Conservation (phyloP, 2,888 invertebrate species). For the Melanchra persicariae region DNA sequence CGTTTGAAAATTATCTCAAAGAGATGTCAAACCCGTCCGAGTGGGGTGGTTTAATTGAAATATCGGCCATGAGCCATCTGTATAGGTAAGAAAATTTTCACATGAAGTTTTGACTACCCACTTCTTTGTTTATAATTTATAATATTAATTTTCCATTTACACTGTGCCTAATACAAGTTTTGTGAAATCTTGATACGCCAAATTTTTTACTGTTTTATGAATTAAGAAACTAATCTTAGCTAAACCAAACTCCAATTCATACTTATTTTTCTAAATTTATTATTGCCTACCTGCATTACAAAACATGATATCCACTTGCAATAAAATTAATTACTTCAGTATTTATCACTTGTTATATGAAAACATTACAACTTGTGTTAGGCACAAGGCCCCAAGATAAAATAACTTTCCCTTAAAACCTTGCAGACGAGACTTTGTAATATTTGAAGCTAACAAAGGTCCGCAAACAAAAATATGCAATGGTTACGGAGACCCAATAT, state of each 20-base stretch:
- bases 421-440: conserved; percentile 93
- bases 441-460: conserved; percentile 93
- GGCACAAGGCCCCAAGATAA: conserved; percentile 40
- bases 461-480: conserved; percentile 90
- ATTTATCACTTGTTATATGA: background rate
- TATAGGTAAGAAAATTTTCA: conserved; percentile 91
- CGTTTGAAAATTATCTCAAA: conserved; percentile 92
- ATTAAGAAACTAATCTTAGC: background rate
- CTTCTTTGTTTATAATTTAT: conserved; percentile 49
- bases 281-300: background rate
- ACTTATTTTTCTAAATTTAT: conserved; percentile 5
- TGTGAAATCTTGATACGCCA: background rate
- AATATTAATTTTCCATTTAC: conserved; percentile 32
- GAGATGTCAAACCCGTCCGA: conserved; percentile 93
- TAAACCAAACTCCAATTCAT: too few relatives aligned
- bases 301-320: conserved; percentile 1
- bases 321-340: background rate
- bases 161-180: conserved; percentile 60
- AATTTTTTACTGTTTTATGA: background rate
- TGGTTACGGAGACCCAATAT: conserved; percentile 90
- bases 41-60: conserved; percentile 93
- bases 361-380: conserved; percentile 49
- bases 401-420: conserved; percentile 54
- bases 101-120: conserved; percentile 59
- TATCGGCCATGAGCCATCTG: conserved; percentile 93